A percentile compares a stretch with the other conserved stretches of the same genome.
Evolutionary conservation across 1,140 invertebrate species (phyloP).

Genomic region (Apis cerana): DNA sequence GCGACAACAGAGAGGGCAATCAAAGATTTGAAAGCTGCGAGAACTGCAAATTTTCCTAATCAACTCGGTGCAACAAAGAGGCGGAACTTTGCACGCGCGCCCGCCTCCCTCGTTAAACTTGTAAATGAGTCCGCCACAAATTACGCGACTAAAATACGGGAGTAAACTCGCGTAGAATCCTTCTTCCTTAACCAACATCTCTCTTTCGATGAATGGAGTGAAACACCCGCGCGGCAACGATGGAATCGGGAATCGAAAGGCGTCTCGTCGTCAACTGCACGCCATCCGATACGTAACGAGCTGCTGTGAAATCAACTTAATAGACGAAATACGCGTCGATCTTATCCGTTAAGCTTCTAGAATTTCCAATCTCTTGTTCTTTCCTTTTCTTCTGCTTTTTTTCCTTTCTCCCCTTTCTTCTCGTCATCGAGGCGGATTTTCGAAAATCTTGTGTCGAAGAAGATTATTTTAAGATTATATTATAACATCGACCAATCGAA

Average conservation of each 20-base stretch:
- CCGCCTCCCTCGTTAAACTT: slow-evolving; percentile 50
- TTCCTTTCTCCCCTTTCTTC: no score
- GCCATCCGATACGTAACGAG: no score
- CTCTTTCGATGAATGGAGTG: not conserved
- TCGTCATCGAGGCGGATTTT: no score
- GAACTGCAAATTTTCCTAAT: slow-evolving; percentile 9
- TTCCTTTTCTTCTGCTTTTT: not conserved
- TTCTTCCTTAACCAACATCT: not conserved
- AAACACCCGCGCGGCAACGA: not conserved
- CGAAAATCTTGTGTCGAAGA: no score
- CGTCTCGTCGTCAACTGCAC: no score
- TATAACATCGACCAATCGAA: no score
- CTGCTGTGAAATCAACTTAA: no score
- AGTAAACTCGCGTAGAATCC: not conserved
- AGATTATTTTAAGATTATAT: no score
- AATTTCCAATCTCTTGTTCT: no score
- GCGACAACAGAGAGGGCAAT: not conserved
- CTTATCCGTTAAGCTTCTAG: no score
- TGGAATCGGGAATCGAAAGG: not conserved
- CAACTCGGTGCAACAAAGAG: slow-evolving; percentile 18
- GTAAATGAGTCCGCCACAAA: slow-evolving; percentile 49
- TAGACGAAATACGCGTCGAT: no score
- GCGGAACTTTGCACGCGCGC: not conserved
- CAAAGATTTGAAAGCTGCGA: not conserved
- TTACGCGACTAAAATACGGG: slow-evolving; percentile 34